Conservation (phyloP, 2,888 invertebrate genomes). For the Exephanes ischioxanthus region DNA sequence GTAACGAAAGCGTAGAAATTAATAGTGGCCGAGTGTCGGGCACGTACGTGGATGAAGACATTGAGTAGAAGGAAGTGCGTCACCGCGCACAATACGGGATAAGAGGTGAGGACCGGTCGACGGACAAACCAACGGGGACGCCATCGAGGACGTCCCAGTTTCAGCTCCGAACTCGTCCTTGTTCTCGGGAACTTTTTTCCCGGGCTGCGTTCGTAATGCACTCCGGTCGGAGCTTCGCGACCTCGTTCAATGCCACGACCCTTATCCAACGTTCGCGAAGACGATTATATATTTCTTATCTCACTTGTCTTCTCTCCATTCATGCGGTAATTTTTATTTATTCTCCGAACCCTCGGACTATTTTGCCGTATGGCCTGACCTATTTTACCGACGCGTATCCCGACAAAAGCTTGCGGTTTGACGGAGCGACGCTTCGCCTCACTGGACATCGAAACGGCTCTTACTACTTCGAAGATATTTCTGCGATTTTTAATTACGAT, state of each 20-base stretch:
- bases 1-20: slow-evolving; percentile 36
- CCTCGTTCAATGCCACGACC: slow-evolving; percentile 15
- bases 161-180: slow-evolving; percentile 63
- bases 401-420: not conserved
- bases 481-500: too few relatives aligned
- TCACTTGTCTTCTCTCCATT: slow-evolving; percentile 7
- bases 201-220: slow-evolving; percentile 19
- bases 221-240: slow-evolving; percentile 11
- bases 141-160: slow-evolving; percentile 65
- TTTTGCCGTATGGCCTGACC: not conserved
- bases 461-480: too few relatives aligned
- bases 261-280: slow-evolving; percentile 6
- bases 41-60: slow-evolving; percentile 7
- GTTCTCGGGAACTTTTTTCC: slow-evolving; percentile 61
- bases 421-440: not conserved
- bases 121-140: slow-evolving; percentile 35
- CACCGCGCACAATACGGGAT: slow-evolving; percentile 41
- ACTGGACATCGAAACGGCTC: too few relatives aligned
- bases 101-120: slow-evolving; percentile 7
- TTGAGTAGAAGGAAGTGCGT: slow-evolving; percentile 30
- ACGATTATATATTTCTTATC: slow-evolving; percentile 14
- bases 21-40: slow-evolving; percentile 38
- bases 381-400: not conserved
- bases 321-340: slow-evolving; percentile 4
- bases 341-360: not conserved